Percentiles rank a stretch among this genome's conserved stretches.
phyloP scores from a whole-genome alignment of 2,797 vertebrate species.

The Limosa lapponica region DNA sequence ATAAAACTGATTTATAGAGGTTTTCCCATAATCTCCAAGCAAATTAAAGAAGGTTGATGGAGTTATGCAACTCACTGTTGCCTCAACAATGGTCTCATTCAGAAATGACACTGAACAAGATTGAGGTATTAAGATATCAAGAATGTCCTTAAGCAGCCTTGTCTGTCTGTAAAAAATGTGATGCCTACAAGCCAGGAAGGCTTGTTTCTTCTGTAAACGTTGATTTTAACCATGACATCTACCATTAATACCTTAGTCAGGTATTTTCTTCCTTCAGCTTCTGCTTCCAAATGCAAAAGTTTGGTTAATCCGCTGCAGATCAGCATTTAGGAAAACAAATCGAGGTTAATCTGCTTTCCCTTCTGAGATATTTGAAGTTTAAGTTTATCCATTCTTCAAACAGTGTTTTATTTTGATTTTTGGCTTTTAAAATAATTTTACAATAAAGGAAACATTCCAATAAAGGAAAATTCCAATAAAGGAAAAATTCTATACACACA shows the following conservation, averaged over 20 bases:
- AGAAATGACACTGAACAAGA: conserved; percentile 65
- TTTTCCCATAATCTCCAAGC: conserved; percentile 69
- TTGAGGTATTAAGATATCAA: conserved; percentile 51
- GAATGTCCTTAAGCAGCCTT: conserved; percentile 57
- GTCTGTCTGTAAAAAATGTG: neutral
- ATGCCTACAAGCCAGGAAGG: neutral
- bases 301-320: neutral
- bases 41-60: conserved; percentile 71
- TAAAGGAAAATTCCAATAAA: neutral
- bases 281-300: neutral
- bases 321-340: neutral
- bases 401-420: neutral
- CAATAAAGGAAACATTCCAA: neutral
- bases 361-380: neutral
- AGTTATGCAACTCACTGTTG: conserved; percentile 60
- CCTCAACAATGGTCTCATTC: conserved; percentile 63
- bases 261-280: neutral
- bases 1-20: conserved; percentile 70
- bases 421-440: neutral
- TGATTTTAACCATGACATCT: neutral
- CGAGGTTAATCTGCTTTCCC: neutral
- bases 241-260: neutral
- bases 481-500: neutral
- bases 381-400: neutral
- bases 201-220: neutral